phyloP scores from a whole-genome alignment of 2,113 vertebrate genomes.

The Ramphastos sulfuratus region DNA sequence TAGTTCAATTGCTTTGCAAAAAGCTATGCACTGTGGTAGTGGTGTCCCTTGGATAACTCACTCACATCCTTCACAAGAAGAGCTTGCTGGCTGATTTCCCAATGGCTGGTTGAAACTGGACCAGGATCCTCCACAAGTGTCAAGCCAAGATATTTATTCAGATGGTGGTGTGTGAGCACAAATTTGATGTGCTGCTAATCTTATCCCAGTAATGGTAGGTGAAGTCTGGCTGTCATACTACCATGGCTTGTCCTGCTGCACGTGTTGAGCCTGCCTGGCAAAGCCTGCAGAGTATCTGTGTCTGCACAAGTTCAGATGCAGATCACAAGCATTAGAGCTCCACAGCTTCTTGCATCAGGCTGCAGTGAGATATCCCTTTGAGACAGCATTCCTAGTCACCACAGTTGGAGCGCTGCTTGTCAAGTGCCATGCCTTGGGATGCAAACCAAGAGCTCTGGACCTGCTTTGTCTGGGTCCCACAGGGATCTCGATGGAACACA shows the following conservation, averaged over 20 bases:
- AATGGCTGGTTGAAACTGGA: background rate
- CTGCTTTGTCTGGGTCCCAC: background rate
- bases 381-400: background rate
- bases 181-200: background rate
- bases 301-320: background rate
- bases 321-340: background rate
- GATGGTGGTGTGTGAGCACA: rapidly evolving
- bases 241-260: background rate
- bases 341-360: background rate
- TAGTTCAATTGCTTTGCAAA: background rate
- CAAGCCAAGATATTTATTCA: background rate
- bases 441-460: background rate
- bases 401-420: background rate
- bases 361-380: rapidly evolving
- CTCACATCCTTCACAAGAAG: background rate
- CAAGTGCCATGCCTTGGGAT: background rate
- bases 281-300: background rate
- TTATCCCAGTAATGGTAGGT: background rate
- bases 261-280: background rate
- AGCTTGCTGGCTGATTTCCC: background rate
- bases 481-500: background rate
- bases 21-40: rapidly evolving
- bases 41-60: background rate
- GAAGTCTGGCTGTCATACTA: background rate
- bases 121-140: background rate